Evolutionary conservation across 2,113 vertebrate genomes (phyloP).

Genomic region (Turnix velox): DNA sequence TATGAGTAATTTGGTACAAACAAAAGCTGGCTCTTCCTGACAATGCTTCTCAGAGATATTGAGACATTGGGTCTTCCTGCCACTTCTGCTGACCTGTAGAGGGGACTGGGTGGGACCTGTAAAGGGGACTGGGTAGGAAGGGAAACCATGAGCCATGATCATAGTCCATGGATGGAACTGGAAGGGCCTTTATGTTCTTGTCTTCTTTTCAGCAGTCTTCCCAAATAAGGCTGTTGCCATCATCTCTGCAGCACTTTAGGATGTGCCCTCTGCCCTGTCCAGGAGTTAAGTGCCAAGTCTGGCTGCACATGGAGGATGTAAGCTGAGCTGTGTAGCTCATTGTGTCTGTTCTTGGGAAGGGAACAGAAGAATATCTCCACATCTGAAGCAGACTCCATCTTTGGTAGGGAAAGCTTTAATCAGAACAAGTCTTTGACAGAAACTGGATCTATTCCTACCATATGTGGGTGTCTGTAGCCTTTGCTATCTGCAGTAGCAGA

Average conservation of each 20-base stretch:
- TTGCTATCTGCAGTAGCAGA: neutral
- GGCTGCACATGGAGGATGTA: neutral
- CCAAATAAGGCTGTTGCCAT: neutral
- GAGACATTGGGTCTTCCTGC: neutral
- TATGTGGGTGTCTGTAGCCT: neutral
- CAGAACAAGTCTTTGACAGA: neutral
- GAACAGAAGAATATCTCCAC: fast-evolving
- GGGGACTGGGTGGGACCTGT: neutral
- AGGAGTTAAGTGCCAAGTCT: neutral
- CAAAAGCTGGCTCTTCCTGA: neutral
- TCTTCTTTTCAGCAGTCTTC: neutral
- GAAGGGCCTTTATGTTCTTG: neutral
- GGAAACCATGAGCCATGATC: neutral
- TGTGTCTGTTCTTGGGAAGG: neutral
- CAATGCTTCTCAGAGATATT: neutral
- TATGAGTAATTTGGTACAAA: neutral
- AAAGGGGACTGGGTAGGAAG: neutral
- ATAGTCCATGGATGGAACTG: neutral
- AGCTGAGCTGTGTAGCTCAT: neutral
- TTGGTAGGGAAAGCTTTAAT: neutral
- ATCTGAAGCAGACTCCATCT: neutral
- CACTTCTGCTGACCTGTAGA: neutral
- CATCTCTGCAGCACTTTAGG: neutral
- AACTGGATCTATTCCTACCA: neutral
- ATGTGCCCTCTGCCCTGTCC: neutral